Conservation (phyloP, 2,797 vertebrate genomes). For the Pipistrellus kuhlii region DNA sequence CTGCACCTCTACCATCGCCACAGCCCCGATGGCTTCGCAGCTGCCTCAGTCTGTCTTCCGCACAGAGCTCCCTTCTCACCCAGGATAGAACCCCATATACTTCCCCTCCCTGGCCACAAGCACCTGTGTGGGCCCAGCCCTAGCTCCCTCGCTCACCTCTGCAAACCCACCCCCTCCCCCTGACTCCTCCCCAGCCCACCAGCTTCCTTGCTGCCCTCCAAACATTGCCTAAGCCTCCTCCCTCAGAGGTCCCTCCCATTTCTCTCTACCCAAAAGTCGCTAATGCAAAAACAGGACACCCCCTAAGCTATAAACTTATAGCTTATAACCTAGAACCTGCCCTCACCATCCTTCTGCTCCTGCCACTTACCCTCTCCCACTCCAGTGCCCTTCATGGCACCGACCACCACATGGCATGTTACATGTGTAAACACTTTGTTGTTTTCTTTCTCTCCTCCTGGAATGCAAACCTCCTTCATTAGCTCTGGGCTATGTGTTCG, state of each 20-base stretch:
- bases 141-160: not conserved
- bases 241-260: not conserved
- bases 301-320: not conserved
- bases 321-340: not conserved
- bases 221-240: not conserved
- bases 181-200: not conserved
- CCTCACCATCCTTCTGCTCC: not conserved
- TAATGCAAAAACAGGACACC: not conserved
- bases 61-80: not conserved
- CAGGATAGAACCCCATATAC: not conserved
- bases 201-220: too few relatives aligned
- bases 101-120: too few relatives aligned
- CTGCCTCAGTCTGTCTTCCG: not conserved
- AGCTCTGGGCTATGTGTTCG: not conserved
- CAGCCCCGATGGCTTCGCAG: not conserved
- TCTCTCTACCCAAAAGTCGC: not conserved
- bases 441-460: not conserved
- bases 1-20: not conserved
- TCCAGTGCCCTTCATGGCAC: not conserved
- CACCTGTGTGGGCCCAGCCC: not conserved
- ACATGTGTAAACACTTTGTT: fast-evolving
- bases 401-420: fast-evolving
- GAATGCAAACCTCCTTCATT: not conserved
- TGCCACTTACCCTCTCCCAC: not conserved
- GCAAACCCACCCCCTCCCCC: not conserved